phyloP scores from a whole-genome alignment of 2,797 vertebrate genomes.

The Fistularia tabacaria region DNA sequence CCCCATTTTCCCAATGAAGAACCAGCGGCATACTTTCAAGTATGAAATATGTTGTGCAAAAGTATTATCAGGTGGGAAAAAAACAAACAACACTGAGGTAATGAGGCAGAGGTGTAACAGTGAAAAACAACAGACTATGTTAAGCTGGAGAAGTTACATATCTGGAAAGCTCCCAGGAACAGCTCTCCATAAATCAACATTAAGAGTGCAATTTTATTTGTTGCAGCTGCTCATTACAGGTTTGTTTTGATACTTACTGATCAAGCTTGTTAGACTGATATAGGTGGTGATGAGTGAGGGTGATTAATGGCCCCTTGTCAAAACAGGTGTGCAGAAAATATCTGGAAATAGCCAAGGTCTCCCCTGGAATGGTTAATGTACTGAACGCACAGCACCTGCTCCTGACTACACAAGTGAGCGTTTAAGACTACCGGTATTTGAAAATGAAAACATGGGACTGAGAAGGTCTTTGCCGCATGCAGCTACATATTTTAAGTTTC shows the following conservation, averaged over 20 bases:
- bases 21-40: slow-evolving; percentile 38
- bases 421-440: slow-evolving; percentile 4
- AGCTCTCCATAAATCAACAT: slow-evolving; percentile 63
- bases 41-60: slow-evolving; percentile 46
- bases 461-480: too few relatives aligned
- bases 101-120: slow-evolving; percentile 43
- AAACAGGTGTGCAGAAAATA: slow-evolving; percentile 59
- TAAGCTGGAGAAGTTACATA: slow-evolving; percentile 28
- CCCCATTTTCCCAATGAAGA: not conserved
- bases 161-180: slow-evolving; percentile 21
- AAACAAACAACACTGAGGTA: slow-evolving; percentile 48
- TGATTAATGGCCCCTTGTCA: slow-evolving; percentile 59
- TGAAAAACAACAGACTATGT: slow-evolving; percentile 23
- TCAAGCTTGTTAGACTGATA: slow-evolving; percentile 56
- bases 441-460: not conserved
- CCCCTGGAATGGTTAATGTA: slow-evolving; percentile 29
- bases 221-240: slow-evolving; percentile 41
- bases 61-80: slow-evolving; percentile 46
- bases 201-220: slow-evolving; percentile 48
- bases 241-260: slow-evolving; percentile 50
- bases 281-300: slow-evolving; percentile 53
- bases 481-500: too few relatives aligned
- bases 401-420: slow-evolving; percentile 16
- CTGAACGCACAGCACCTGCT: slow-evolving; percentile 1
- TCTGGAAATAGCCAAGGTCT: slow-evolving; percentile 3